Percentiles rank a stretch among this genome's conserved stretches.
Evolutionary conservation across 2,113 vertebrate species (phyloP).

Genomic region (Opisthocomus hoazin): DNA sequence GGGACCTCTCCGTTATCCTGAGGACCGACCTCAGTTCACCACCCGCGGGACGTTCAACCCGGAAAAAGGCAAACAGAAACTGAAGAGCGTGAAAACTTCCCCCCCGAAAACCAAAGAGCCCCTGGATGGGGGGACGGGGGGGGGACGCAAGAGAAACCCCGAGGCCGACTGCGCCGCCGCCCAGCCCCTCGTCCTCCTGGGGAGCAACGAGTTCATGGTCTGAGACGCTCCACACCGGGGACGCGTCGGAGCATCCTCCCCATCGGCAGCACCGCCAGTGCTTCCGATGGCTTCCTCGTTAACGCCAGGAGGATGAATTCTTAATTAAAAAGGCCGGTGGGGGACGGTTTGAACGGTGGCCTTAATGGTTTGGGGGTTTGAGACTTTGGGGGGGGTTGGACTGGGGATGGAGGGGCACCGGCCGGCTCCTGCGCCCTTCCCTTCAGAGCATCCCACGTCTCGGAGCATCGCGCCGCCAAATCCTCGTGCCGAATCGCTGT

Average conservation of each 20-base stretch:
- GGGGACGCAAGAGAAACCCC: conserved; percentile 64
- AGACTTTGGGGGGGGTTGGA: neutral
- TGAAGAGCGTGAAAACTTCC: conserved; percentile 82
- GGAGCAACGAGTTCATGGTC: conserved; percentile 97
- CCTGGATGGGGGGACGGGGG: conserved; percentile 61
- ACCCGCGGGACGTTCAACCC: conserved; percentile 92
- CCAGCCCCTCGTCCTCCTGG: conserved; percentile 83
- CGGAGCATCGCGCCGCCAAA: neutral
- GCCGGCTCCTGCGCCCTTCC: neutral
- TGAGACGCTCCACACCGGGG: conserved; percentile 55
- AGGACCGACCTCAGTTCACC: conserved; percentile 85
- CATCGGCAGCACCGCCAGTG: neutral
- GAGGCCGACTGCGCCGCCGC: conserved; percentile 76
- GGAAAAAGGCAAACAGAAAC: conserved; percentile 91
- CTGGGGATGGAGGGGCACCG: neutral
- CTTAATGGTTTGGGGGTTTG: conserved; percentile 41
- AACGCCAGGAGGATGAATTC: neutral
- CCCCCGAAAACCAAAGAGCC: conserved; percentile 81
- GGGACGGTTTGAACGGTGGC: conserved; percentile 30
- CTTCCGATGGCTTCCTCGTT: neutral
- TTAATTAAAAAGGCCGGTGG: neutral
- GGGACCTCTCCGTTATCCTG: neutral
- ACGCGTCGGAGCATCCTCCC: rapidly evolving
- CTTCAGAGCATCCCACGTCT: rapidly evolving
- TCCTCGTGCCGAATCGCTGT: neutral